Conservation (phyloP, 2,888 invertebrate genomes). For the Orchesellides sinensis region DNA sequence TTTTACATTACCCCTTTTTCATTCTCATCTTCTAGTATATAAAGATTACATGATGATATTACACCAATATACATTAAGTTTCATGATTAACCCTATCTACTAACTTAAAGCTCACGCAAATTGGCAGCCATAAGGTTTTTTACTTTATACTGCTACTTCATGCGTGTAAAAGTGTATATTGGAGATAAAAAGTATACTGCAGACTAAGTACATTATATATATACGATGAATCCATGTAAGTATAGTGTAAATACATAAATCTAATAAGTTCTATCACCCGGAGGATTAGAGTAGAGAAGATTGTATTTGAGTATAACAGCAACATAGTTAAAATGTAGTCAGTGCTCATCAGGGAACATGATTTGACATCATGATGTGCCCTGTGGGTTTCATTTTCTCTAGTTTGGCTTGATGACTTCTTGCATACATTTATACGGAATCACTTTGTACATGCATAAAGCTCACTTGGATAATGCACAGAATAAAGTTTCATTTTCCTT, state of each 20-base stretch:
- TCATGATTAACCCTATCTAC: constrained; percentile 45
- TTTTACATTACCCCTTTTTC: constrained; percentile 41
- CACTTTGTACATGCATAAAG: too few species aligned
- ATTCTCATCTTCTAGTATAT: constrained; percentile 29
- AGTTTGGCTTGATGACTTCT: constrained; percentile 32
- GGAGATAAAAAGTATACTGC: too few species aligned
- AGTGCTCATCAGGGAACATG: constrained; percentile 50
- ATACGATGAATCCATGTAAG: too few species aligned
- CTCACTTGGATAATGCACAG: not conserved
- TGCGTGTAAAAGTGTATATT: not conserved
- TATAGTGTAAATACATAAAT: not conserved
- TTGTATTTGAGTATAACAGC: not conserved
- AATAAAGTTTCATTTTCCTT: not conserved
- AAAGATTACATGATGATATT: constrained; percentile 53
- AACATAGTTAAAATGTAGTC: constrained; percentile 36
- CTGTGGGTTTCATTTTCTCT: constrained; percentile 51
- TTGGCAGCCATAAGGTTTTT: constrained; percentile 18
- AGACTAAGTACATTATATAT: too few species aligned
- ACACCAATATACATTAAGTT: constrained; percentile 37
- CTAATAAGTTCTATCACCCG: constrained; percentile 9
- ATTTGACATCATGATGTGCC: constrained; percentile 60
- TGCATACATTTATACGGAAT: constrained; percentile 35
- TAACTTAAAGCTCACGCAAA: constrained; percentile 24
- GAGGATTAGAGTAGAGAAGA: not conserved
- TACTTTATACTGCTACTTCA: not conserved